Conservation (phyloP, 2,888 invertebrate genomes). For the Panzeria rudis region DNA sequence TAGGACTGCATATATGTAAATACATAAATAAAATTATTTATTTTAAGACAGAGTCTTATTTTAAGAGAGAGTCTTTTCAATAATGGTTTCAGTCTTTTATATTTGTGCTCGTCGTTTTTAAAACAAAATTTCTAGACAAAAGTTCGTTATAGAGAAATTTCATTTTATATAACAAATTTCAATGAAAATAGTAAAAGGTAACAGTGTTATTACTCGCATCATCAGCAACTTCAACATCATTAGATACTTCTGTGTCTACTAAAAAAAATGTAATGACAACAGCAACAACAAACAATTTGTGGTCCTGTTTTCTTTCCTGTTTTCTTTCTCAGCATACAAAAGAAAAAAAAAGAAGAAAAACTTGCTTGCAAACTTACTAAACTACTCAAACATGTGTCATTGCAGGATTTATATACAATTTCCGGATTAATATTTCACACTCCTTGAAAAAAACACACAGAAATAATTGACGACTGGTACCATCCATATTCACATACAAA, state of each 20-base stretch:
- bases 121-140: background rate
- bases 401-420: constrained; percentile 61
- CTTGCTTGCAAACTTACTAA: constrained; percentile 41
- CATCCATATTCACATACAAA: background rate
- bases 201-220: constrained; percentile 20
- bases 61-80: too few species aligned
- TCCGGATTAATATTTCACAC: constrained; percentile 54
- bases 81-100: too few species aligned
- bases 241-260: constrained; percentile 2
- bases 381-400: constrained; percentile 55
- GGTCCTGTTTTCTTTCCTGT: constrained; percentile 15
- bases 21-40: too few species aligned
- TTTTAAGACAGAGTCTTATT: too few species aligned
- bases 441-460: constrained; percentile 4
- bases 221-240: constrained; percentile 26
- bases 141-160: background rate
- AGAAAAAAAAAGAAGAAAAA: background rate
- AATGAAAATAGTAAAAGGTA: too few species aligned
- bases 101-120: too few species aligned
- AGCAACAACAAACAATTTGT: constrained; percentile 20
- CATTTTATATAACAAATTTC: background rate
- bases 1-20: too few species aligned
- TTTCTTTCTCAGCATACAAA: constrained; percentile 16
- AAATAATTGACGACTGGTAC: constrained; percentile 53
- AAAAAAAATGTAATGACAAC: background rate